phyloP scores from a whole-genome alignment of 2,888 invertebrate genomes.

The Lepidochrysops patricia region DNA sequence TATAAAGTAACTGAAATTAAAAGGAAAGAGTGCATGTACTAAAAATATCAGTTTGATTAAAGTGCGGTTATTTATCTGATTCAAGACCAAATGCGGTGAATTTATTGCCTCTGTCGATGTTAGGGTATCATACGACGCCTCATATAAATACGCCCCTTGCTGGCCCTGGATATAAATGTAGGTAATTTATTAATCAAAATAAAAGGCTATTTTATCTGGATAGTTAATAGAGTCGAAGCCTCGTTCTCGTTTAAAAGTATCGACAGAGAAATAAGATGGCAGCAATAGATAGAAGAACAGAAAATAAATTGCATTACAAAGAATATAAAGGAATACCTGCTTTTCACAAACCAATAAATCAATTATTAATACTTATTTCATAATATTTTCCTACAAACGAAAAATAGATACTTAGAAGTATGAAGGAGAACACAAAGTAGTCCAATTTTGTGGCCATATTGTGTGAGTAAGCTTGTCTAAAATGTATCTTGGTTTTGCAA shows the following conservation, averaged over 20 bases:
- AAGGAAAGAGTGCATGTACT: background rate
- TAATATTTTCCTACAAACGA: too few species aligned
- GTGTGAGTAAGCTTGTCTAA: too few species aligned
- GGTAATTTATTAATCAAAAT: background rate
- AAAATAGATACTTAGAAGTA: too few species aligned
- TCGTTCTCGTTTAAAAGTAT: background rate
- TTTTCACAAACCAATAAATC: too few species aligned
- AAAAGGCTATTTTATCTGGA: background rate
- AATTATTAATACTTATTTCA: too few species aligned
- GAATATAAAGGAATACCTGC: too few species aligned
- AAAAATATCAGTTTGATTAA: constrained; percentile 13
- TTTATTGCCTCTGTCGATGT: background rate
- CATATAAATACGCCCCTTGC: constrained; percentile 1
- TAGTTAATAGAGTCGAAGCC: background rate
- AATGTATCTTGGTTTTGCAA: too few species aligned
- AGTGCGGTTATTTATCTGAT: constrained; percentile 9
- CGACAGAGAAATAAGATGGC: background rate
- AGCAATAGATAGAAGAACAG: too few species aligned
- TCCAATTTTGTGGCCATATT: too few species aligned
- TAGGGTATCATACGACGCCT: constrained; percentile 7
- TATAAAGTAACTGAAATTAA: background rate
- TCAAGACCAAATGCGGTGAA: constrained; percentile 9
- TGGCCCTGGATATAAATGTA: constrained; percentile 1
- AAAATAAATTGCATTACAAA: too few species aligned
- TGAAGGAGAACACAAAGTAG: too few species aligned